Evolutionary conservation across 1,140 invertebrate species (phyloP).

Genomic region (Hyles vespertilio): DNA sequence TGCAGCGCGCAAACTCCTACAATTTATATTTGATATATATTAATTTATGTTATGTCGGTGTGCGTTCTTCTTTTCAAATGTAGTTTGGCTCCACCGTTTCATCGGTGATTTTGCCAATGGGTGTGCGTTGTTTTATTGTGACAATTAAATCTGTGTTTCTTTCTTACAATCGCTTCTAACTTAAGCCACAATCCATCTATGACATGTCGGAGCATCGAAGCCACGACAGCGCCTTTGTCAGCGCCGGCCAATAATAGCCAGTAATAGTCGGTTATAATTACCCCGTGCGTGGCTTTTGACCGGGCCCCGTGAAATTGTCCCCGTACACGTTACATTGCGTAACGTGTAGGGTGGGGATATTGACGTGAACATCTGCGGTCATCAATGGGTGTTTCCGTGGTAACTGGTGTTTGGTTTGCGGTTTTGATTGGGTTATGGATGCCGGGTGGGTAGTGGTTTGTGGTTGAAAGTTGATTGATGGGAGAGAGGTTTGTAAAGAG

Average conservation of each 20-base stretch:
- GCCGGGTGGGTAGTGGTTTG: no score
- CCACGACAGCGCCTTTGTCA: slow-evolving; percentile 22
- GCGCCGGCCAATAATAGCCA: slow-evolving; percentile 19
- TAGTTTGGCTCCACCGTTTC: no score
- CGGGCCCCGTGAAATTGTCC: slow-evolving; percentile 18
- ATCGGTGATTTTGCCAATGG: no score
- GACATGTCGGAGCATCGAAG: slow-evolving; percentile 14
- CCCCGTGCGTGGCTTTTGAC: slow-evolving; percentile 19
- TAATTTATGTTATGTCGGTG: no score
- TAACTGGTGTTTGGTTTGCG: not conserved
- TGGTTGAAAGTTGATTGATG: no score
- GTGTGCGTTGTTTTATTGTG: no score
- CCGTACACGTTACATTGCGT: not conserved
- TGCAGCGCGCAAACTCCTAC: no score
- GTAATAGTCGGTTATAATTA: slow-evolving; percentile 33
- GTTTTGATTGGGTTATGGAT: no score
- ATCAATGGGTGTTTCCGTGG: not conserved
- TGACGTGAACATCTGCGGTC: no score
- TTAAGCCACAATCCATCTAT: slow-evolving; percentile 12
- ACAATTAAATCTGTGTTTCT: not conserved
- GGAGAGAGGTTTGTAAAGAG: no score
- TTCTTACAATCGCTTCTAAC: slow-evolving; percentile 4
- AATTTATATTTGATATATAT: no score
- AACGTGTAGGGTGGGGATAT: not conserved
- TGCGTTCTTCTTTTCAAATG: no score